Base-by-base conservation (phyloP, 1,140 invertebrate species). In the Pseudomyrmex gracilis region DNA sequence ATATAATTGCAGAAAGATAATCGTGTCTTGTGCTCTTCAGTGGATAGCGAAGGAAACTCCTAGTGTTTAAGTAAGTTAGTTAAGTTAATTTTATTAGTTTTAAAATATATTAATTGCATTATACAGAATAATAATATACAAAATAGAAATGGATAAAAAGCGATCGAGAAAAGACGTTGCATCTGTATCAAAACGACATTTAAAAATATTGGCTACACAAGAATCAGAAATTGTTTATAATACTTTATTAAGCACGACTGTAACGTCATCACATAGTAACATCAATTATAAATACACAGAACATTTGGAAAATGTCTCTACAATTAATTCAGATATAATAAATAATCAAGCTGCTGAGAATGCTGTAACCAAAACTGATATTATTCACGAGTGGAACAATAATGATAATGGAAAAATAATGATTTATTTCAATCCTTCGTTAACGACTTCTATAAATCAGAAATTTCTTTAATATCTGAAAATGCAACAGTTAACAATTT, bases 101-200 rank as follows among this genome's bases (percentile, higher is more conserved):
- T 24, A 24, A 24, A 55, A 55, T 55, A 55, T 3, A n/a, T 55
- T 55, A 15, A n/a, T 55, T 55, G n/a, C n/a, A n/a, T 0, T 24
- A 24, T 24, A 2, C 24, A n/a, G n/a, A n/a, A n/a, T n/a, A n/a
- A n/a, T n/a, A n/a, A n/a, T n/a, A n/a, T n/a, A 55, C 53, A 91
- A 5, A 93, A n/a, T n/a, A n/a, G n/a, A 92, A 71, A 92, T 90
- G 13, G 85, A 93, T 51, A 82, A 90, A 3, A 91, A 93, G 58
- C 78, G 90, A 49, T 55, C 43, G 0, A 66, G 63, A 34, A 66
- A 66, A 47, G 63, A 66, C 4, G 12, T 20, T 20, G 0, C 63
- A 47, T 66, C 34, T 34, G 24, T 34, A 34, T 34, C 24, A 34
- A 34, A 34, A 0, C 24, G 3, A 34, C 24, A 34, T 34, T 4